A percentile compares a stretch with the other conserved stretches of the same genome.
phyloP scores from a whole-genome alignment of 2,888 invertebrate genomes.

The Parapristionchus giblindavisi region DNA sequence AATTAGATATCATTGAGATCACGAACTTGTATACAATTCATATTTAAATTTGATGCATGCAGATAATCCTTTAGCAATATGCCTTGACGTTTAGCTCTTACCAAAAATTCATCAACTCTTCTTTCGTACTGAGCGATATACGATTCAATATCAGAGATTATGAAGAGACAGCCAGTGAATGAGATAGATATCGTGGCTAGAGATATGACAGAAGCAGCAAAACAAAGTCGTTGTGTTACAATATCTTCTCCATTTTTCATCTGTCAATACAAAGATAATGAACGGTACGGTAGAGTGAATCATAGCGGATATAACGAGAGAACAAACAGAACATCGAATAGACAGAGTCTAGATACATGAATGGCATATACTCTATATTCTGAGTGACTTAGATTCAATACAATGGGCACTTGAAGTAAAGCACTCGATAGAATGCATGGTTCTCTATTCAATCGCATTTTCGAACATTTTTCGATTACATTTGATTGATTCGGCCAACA shows the following conservation, averaged over 20 bases:
- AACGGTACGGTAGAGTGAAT: neutral
- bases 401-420: no score
- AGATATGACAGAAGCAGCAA: slow-evolving; percentile 21
- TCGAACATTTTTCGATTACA: no score
- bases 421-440: no score
- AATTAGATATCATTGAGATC: neutral
- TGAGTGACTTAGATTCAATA: no score
- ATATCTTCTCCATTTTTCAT: slow-evolving; percentile 32
- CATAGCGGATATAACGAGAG: slow-evolving; percentile 4
- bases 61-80: neutral
- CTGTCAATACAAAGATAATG: neutral
- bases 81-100: neutral
- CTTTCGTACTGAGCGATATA: slow-evolving; percentile 18
- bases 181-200: slow-evolving; percentile 12
- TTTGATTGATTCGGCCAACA: no score
- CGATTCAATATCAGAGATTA: slow-evolving; percentile 33
- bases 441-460: no score
- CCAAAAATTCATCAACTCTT: slow-evolving; percentile 20
- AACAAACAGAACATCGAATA: no score
- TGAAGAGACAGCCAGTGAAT: slow-evolving; percentile 14
- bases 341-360: no score
- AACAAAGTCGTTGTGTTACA: slow-evolving; percentile 14
- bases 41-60: neutral
- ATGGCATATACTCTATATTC: no score
- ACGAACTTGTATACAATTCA: neutral